Evolutionary conservation across 2,888 invertebrate genomes (phyloP), one percentile per base, ranked within the genome.

Genomic region (Drosophila nr. perissopoda): DNA sequence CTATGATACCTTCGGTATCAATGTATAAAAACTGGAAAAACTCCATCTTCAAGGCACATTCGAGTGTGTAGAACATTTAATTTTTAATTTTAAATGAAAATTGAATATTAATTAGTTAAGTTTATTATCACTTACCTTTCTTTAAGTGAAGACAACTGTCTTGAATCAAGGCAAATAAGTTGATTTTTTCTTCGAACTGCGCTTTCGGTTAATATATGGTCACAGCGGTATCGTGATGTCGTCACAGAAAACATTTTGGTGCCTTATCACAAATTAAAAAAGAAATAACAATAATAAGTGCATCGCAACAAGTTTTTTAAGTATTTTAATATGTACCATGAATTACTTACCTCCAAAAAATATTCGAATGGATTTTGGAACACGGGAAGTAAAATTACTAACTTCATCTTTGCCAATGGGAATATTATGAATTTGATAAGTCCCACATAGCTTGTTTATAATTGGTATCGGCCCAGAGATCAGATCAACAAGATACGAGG

Each of bases 401-500:
- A 96, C 96, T 48, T 93, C 93, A 0, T 94, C 93, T 59, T 94
- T 94, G 2, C 97, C 97, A 27, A 97, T 94, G 0, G 97, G 96
- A 87, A 97, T 96, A 59, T 94, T 94, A 85, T 97, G 95, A 21
- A 97, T 93, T 2, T 92, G 90, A 91, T 96, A 96, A 58, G 94
- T 94, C 27, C 93, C 93, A 84, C 96, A 96, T 36, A 97, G 92
- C 90, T 96, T 97, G 25, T 95, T 95, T 73, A 95, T 92, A 38
- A 97, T 95, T 0, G 96, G 94, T 33, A 94, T 94, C 0, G 97
- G 97, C 0, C 95, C 97, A 0, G 95, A 94, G 53, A 97, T 93
- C 0, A 96, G 93, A 48, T 96, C 95, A 53, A 95, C 93, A 34
- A 97, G 86, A 91, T 96, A 97, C 1, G 95, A 93, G 83, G 94